phyloP scores from a whole-genome alignment of 2,113 vertebrate species.

The Deroptyus accipitrinus region DNA sequence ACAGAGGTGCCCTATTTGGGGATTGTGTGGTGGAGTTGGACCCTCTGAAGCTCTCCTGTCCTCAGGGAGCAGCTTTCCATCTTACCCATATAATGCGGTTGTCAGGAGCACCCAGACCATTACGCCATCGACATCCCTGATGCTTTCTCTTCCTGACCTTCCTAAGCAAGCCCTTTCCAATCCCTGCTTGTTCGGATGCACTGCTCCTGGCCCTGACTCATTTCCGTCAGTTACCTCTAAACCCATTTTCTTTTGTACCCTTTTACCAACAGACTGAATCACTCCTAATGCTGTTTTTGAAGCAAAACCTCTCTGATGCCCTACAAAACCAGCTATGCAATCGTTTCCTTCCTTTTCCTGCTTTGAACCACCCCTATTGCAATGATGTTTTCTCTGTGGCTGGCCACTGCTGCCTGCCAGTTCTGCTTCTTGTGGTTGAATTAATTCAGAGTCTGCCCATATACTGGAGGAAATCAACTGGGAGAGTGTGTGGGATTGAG shows the following conservation, averaged over 20 bases:
- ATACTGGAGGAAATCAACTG: background rate
- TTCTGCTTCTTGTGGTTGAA: background rate
- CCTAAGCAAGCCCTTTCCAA: background rate
- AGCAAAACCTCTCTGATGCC: background rate
- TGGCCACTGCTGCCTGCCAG: background rate
- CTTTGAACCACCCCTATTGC: background rate
- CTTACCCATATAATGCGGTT: fast-evolving
- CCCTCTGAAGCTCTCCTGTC: background rate
- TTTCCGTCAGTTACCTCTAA: background rate
- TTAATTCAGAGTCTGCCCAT: background rate
- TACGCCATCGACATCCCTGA: background rate
- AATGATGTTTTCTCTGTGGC: background rate
- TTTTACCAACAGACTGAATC: background rate
- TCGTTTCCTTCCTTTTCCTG: background rate
- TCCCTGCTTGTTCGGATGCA: background rate
- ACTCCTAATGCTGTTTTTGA: background rate
- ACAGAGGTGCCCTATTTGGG: background rate
- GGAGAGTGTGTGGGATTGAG: background rate
- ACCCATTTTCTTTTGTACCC: background rate
- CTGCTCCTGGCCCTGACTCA: background rate
- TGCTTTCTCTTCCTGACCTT: background rate
- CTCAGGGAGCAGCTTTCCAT: background rate
- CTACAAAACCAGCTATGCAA: background rate
- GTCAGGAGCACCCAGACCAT: background rate
- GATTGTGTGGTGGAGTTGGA: background rate